These are phyloP conservation scores for Hemichromis elongatus DNA, from an alignment of 2,113 vertebrate species.

Conservation along the genomic window DNA sequence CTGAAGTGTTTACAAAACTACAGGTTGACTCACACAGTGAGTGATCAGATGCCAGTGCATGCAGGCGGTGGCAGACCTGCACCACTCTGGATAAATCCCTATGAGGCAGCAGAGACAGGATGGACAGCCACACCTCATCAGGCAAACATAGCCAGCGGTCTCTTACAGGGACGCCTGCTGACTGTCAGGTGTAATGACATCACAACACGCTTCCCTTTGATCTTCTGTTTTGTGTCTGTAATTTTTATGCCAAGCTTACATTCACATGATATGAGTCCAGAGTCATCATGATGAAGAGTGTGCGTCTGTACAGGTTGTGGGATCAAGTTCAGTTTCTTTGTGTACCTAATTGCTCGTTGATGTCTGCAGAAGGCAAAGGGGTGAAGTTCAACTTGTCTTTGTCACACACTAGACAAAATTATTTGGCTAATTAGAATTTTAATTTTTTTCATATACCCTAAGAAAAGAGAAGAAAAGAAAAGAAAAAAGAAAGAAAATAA, in stretches of 20 bases:
- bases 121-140: constrained; percentile 62
- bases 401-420: not conserved
- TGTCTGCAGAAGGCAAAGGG: not conserved
- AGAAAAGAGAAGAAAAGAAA: not conserved
- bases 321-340: not conserved
- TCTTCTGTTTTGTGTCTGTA: not conserved
- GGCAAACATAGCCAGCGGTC: constrained; percentile 55
- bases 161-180: not conserved
- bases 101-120: constrained; percentile 57
- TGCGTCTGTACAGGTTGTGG: not conserved
- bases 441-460: not conserved
- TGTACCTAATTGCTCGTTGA: not conserved
- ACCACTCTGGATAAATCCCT: constrained; percentile 40
- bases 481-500: too few species aligned
- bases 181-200: not conserved
- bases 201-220: not conserved
- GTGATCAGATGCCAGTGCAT: constrained; percentile 42
- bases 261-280: not conserved
- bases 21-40: constrained; percentile 59
- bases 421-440: not conserved
- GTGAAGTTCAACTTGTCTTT: not conserved
- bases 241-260: not conserved
- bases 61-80: constrained; percentile 52
- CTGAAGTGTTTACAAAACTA: not conserved
- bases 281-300: not conserved